Percentiles rank a stretch among this genome's conserved stretches.
These are phyloP conservation scores for Dermatemys mawii DNA, from an alignment of 2,113 vertebrate species.

Conservation along the genomic window DNA sequence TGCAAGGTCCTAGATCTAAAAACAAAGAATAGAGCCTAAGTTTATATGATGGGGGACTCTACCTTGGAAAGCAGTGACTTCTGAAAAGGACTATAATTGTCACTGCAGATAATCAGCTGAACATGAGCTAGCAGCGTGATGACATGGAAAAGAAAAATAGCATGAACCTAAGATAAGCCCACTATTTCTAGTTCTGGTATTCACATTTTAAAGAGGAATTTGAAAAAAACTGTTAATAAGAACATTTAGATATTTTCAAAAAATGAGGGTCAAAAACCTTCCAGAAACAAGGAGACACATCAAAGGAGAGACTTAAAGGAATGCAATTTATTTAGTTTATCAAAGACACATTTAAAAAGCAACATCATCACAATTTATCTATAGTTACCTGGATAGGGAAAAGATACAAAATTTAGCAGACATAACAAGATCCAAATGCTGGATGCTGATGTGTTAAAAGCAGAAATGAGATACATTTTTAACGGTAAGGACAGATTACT, in stretches of 20 bases:
- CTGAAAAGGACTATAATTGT: too few species aligned
- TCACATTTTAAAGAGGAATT: background rate
- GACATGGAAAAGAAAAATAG: too few species aligned
- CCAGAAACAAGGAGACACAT: background rate
- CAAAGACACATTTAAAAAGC: accelerated
- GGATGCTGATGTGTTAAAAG: background rate
- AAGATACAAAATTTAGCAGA: background rate
- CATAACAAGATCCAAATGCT: background rate
- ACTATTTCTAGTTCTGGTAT: background rate
- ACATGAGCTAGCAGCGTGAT: too few species aligned
- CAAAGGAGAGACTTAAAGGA: background rate
- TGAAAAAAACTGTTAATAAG: background rate
- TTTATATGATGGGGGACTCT: too few species aligned
- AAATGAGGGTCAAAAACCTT: too few species aligned
- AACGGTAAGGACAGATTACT: background rate
- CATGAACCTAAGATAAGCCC: too few species aligned
- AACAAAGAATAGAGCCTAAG: too few species aligned
- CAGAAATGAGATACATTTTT: background rate
- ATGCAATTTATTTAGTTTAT: background rate
- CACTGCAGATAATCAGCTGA: too few species aligned
- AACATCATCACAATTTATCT: background rate
- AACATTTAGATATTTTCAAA: background rate
- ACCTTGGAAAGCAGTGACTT: too few species aligned
- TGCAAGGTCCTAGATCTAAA: too few species aligned
- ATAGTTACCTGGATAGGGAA: background rate